These are phyloP conservation scores for Parthenolecanium corni DNA, from an alignment of 2,888 invertebrate genomes.

Conservation along the genomic window DNA sequence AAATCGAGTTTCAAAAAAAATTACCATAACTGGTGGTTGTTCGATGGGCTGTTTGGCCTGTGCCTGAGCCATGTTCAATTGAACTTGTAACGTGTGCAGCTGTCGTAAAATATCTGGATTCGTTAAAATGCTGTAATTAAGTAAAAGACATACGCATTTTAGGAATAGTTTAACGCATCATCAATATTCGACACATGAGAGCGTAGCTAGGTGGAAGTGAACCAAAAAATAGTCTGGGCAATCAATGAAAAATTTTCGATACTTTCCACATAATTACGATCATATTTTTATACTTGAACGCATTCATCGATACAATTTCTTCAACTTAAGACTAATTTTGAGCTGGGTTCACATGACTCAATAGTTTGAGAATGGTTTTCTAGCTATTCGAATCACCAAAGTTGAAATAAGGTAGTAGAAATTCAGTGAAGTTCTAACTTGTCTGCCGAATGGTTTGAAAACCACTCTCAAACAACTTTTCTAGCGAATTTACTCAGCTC, in stretches of 20 bases:
- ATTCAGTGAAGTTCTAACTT: too few species aligned
- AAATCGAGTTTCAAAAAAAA: too few species aligned
- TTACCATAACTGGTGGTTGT: slow-evolving; percentile 7
- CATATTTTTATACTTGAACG: neutral
- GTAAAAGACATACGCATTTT: slow-evolving; percentile 30
- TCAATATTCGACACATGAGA: neutral
- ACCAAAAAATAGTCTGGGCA: neutral
- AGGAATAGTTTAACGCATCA: slow-evolving; percentile 11
- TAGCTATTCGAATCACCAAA: too few species aligned
- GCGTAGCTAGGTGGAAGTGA: neutral
- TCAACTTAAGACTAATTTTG: too few species aligned
- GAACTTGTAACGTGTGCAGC: slow-evolving; percentile 64
- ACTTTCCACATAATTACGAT: neutral
- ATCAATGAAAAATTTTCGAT: neutral
- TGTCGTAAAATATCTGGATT: slow-evolving; percentile 84
- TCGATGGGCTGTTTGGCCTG: slow-evolving; percentile 49
- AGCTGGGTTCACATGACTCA: too few species aligned
- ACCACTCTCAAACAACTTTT: too few species aligned
- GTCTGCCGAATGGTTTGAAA: too few species aligned
- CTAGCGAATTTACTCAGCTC: too few species aligned
- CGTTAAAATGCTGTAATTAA: slow-evolving; percentile 52
- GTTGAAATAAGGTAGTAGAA: too few species aligned
- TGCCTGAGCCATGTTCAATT: slow-evolving; percentile 39
- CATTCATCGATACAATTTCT: neutral
- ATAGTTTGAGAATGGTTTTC: too few species aligned